These are phyloP conservation scores for Dipodomys merriami DNA, from an alignment of 2,113 vertebrate genomes.

Conservation along the genomic window DNA sequence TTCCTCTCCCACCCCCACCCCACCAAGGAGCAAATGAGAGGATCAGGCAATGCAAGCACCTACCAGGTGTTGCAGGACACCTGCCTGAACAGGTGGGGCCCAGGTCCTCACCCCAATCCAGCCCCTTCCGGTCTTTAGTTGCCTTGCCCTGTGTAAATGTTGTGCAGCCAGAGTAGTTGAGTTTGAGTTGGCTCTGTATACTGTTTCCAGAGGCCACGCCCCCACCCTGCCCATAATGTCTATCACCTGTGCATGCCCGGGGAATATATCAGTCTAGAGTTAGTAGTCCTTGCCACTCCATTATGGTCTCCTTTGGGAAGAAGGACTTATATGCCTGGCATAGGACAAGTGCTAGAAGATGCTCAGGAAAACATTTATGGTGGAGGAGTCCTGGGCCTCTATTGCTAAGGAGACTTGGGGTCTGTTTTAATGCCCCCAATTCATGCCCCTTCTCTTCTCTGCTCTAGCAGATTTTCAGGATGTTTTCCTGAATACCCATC, in stretches of 20 bases:
- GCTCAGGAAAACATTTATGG: not conserved
- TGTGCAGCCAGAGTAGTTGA: not conserved
- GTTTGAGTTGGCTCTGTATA: not conserved
- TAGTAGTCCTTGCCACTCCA: not conserved
- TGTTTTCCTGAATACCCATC: not conserved
- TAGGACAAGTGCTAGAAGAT: not conserved
- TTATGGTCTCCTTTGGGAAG: not conserved
- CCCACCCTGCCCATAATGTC: rapidly evolving
- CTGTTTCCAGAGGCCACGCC: not conserved
- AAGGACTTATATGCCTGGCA: not conserved
- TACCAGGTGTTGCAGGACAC: not conserved
- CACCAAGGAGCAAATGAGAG: not conserved
- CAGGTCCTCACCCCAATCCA: not conserved
- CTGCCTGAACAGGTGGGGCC: not conserved
- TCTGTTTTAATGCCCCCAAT: not conserved
- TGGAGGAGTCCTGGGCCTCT: not conserved
- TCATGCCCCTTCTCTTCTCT: not conserved
- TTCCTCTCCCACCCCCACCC: not conserved
- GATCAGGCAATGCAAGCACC: not conserved
- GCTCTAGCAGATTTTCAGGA: not conserved
- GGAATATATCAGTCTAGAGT: rapidly evolving
- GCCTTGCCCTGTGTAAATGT: not conserved
- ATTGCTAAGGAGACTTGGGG: not conserved
- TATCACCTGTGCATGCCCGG: not conserved
- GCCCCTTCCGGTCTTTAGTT: not conserved